Percentiles rank a stretch among this genome's conserved stretches.
These are phyloP conservation scores for Abrostola tripartita DNA, from an alignment of 2,888 invertebrate genomes.

Conservation along the genomic window DNA sequence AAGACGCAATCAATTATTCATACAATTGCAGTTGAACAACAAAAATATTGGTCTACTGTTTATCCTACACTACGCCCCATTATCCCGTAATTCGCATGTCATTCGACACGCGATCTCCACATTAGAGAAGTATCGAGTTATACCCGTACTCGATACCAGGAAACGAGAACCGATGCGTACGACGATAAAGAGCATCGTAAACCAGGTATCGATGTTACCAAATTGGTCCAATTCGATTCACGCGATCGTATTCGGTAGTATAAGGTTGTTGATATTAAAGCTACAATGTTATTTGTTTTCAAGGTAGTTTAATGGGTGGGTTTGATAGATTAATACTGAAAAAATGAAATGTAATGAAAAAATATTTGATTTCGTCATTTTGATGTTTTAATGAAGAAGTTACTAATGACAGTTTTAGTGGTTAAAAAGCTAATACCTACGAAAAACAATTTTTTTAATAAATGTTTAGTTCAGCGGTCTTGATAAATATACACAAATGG, in stretches of 20 bases:
- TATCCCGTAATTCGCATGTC: constrained; percentile 32
- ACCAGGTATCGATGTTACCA: constrained; percentile 53
- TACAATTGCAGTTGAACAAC: background rate
- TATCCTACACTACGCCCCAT: constrained; percentile 18
- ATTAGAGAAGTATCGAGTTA: constrained; percentile 52
- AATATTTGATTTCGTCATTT: too few relatives aligned
- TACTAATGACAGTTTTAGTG: too few relatives aligned
- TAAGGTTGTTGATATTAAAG: constrained; percentile 21
- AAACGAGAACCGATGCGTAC: constrained; percentile 43
- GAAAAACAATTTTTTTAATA: too few relatives aligned
- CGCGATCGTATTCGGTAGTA: constrained; percentile 32
- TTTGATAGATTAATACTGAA: background rate
- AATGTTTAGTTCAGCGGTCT: too few relatives aligned
- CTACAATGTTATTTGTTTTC: constrained; percentile 35
- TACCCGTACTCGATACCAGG: constrained; percentile 44
- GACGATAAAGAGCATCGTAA: constrained; percentile 48
- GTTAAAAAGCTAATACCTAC: too few relatives aligned
- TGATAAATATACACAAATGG: too few relatives aligned
- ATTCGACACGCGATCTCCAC: constrained; percentile 47
- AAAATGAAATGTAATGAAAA: too few relatives aligned
- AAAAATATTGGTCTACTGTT: constrained; percentile 7
- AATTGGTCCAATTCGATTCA: constrained; percentile 47
- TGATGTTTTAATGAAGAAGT: too few relatives aligned
- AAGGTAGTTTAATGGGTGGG: constrained; percentile 11
- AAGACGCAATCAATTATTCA: too few relatives aligned